phyloP scores from a whole-genome alignment of 2,797 vertebrate genomes.

The Melopsittacus undulatus region DNA sequence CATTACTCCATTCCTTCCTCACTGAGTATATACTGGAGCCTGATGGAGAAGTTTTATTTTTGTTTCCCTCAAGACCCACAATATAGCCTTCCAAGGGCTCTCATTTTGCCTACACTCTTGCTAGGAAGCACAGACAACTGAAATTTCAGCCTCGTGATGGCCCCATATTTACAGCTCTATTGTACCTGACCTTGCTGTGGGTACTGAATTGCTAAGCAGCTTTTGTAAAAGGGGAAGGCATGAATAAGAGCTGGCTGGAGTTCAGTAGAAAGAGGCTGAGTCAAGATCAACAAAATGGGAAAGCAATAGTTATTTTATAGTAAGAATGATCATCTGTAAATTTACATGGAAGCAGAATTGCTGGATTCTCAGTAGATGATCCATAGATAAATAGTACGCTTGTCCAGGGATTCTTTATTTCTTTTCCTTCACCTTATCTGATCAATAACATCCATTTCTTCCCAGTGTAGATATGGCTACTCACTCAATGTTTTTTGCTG shows the following conservation, averaged over 20 bases:
- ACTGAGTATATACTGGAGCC: background rate
- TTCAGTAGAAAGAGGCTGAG: background rate
- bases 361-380: background rate
- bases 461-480: background rate
- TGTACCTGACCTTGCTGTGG: background rate
- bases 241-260: background rate
- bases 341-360: background rate
- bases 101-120: background rate
- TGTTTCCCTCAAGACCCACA: background rate
- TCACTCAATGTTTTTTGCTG: background rate
- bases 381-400: background rate
- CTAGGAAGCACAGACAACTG: background rate
- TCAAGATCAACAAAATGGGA: background rate
- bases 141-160: background rate
- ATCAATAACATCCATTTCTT: background rate
- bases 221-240: background rate
- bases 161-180: background rate
- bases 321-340: background rate
- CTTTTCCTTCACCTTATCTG: background rate
- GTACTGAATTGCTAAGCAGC: background rate
- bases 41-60: background rate
- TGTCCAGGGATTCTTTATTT: background rate
- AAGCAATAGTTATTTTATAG: background rate
- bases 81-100: background rate
- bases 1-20: background rate